Conservation (phyloP, 2,888 invertebrate genomes). For the Formica aserva region DNA sequence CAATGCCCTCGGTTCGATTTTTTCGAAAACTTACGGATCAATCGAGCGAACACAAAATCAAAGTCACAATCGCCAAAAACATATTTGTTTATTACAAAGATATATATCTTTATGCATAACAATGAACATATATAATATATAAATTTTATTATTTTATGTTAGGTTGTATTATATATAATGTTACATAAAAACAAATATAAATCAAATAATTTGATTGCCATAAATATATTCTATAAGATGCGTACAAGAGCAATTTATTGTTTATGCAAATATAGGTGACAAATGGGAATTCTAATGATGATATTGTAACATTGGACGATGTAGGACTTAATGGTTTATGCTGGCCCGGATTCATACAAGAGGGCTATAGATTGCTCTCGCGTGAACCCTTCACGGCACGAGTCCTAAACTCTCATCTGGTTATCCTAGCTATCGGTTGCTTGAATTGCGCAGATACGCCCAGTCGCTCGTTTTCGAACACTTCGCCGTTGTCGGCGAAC, state of each 20-base stretch:
- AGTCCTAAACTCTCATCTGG: constrained; percentile 13
- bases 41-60: constrained; percentile 28
- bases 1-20: not conserved
- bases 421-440: not conserved
- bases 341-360: not conserved
- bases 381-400: constrained; percentile 11
- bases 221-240: not conserved
- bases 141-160: not conserved
- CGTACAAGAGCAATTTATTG: not conserved
- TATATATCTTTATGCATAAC: not conserved
- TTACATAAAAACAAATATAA: not conserved
- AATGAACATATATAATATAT: not conserved
- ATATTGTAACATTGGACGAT: constrained; percentile 1
- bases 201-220: not conserved
- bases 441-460: constrained; percentile 21
- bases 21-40: constrained; percentile 27
- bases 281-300: not conserved
- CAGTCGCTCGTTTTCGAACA: constrained; percentile 56
- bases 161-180: not conserved
- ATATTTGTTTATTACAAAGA: constrained; percentile 1
- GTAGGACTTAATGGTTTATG: not conserved
- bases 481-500: constrained; percentile 36
- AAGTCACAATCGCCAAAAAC: constrained; percentile 21
- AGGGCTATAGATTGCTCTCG: not conserved
- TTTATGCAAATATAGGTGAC: not conserved